Percentiles rank a stretch among this genome's conserved stretches.
phyloP scores from a whole-genome alignment of 2,113 vertebrate species.

The Anoplopoma fimbria region DNA sequence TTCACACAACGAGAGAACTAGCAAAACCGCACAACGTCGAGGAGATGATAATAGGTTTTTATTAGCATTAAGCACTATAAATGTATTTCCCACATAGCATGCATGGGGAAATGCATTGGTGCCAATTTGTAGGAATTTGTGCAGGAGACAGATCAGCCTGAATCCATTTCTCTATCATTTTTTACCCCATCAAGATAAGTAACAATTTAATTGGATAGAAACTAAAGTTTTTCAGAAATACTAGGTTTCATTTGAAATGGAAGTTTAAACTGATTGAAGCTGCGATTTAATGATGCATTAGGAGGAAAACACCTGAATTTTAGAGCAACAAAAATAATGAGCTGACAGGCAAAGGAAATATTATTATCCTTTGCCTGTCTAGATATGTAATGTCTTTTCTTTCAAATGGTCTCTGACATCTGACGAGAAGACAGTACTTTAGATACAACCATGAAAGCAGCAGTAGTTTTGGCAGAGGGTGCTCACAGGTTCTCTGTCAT shows the following conservation, averaged over 20 bases:
- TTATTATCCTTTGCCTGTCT: no score
- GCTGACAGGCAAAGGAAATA: slow-evolving; percentile 17
- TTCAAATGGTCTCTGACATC: slow-evolving; percentile 28
- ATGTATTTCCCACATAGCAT: slow-evolving; percentile 1
- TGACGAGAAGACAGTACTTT: slow-evolving; percentile 28
- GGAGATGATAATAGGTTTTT: neutral
- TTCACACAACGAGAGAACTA: slow-evolving; percentile 13
- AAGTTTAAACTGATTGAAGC: neutral
- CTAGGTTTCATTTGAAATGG: neutral
- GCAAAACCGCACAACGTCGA: neutral
- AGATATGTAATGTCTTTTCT: slow-evolving; percentile 35
- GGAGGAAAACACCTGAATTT: slow-evolving; percentile 10
- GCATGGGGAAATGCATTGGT: neutral
- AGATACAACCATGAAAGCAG: slow-evolving; percentile 50
- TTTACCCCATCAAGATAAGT: slow-evolving; percentile 7
- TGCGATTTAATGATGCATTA: slow-evolving; percentile 15
- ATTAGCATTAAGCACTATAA: slow-evolving; percentile 12
- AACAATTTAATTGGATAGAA: slow-evolving; percentile 9
- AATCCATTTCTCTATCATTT: slow-evolving; percentile 17
- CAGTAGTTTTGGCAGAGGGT: slow-evolving; percentile 40
- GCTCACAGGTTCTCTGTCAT: slow-evolving; percentile 45
- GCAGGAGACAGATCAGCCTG: neutral
- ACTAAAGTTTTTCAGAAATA: slow-evolving; percentile 7
- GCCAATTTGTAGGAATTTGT: neutral
- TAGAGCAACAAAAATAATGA: slow-evolving; percentile 51